Evolutionary conservation across 2,113 vertebrate species (phyloP).

Genomic region (Psilopogon haemacephalus): DNA sequence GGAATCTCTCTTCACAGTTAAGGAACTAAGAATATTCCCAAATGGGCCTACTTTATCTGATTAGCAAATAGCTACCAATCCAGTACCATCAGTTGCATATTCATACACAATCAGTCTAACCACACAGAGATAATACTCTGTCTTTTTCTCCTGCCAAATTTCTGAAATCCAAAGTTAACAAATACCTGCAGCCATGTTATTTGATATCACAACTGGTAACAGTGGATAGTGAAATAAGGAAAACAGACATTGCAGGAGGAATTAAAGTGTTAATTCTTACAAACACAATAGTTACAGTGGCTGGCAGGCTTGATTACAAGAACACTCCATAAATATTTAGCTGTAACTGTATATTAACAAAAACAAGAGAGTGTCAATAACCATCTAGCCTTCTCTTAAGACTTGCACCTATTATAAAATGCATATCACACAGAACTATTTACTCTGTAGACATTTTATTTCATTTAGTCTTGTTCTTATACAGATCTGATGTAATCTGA

Average conservation of each 20-base stretch:
- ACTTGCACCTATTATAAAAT: neutral
- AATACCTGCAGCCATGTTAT: neutral
- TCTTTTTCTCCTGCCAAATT: too few relatives aligned
- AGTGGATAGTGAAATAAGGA: neutral
- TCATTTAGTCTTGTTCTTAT: neutral
- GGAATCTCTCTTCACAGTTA: neutral
- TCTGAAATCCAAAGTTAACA: neutral
- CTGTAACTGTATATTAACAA: neutral
- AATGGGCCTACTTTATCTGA: neutral
- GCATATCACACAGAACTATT: neutral
- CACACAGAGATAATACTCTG: neutral
- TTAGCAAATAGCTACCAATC: neutral
- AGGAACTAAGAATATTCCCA: neutral
- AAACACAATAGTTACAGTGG: neutral
- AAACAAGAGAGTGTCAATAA: neutral
- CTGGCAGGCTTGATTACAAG: neutral
- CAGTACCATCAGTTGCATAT: neutral
- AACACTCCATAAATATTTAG: neutral
- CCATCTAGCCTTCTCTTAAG: neutral
- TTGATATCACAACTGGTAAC: neutral
- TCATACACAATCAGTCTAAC: neutral
- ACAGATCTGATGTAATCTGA: neutral
- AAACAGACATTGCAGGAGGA: neutral
- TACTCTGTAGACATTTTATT: neutral
- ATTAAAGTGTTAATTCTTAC: neutral